Evolutionary conservation across 2,888 invertebrate species (phyloP), one percentile per base, ranked within the genome.

Genomic region (Petrophora chlorosata): DNA sequence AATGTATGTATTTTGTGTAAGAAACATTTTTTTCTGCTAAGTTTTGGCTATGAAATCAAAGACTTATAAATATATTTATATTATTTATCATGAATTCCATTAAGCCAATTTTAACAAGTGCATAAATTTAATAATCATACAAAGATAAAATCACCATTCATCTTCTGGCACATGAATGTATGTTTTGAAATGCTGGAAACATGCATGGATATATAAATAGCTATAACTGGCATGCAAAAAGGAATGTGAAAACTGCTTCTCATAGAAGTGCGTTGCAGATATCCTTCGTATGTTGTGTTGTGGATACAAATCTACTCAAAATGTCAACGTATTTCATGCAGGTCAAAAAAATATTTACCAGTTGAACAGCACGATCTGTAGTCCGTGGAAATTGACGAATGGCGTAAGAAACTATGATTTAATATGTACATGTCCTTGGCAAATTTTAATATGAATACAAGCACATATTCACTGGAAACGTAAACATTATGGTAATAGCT

Each of bases 371-470:
- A 85, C 85, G 82, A 81, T 83, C 78, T 74, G 75, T 78, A 78
- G 76, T 72, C 70, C 72, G 79, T 65, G 76, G 79, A 76, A 80
- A 76, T 76, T 79, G 81, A 81, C 80, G 85, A 88, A 81, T 76
- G 74, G 79, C 76, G 74, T 76, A 74, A 81, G 76, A 73, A 75
- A 67, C 76, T 78, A 79, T 77, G 76, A 79, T 82, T 88, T 88
- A 79, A 67, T 82, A 85, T 85, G 86, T 75, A 86, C 89, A 90
- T 90, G 88, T 89, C 89, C 89, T 88, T 87, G 83, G 81, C 68
- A 76, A 79, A 77, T 67, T 78, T 65, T 76, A 67, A 67, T 76
- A 73, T 67, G 75, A 80, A 78, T 70, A 65, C 66, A 73, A 67
- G 73, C 74, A 79, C 79, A 70, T 78, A 76, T 76, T 74, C 78